A percentile compares a stretch with the other conserved stretches of the same genome.
phyloP scores from a whole-genome alignment of 2,113 vertebrate species.

The Emydocephalus ijimae region DNA sequence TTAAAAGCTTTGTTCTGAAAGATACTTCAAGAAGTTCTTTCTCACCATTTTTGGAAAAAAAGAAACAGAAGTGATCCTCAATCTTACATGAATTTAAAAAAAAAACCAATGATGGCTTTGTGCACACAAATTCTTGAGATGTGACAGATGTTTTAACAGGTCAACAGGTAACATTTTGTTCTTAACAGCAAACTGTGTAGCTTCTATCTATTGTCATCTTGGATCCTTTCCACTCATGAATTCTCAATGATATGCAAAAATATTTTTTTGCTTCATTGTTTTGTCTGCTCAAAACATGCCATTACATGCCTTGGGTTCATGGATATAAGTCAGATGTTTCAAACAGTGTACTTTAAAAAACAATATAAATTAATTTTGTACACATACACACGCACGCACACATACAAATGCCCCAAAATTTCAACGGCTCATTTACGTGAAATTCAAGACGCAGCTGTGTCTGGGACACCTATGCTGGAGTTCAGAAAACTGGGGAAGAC shows the following conservation, averaged over 20 bases:
- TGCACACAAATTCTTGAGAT: conserved; percentile 6
- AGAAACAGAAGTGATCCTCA: conserved; percentile 45
- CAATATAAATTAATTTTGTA: conserved; percentile 58
- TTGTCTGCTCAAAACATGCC: not conserved
- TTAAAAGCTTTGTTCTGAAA: conserved; percentile 49
- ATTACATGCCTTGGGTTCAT: not conserved
- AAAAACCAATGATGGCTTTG: conserved; percentile 26
- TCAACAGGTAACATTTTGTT: not conserved
- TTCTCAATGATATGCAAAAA: not conserved
- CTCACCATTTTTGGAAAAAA: conserved; percentile 21
- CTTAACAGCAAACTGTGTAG: not conserved
- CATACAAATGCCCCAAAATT: conserved; percentile 68
- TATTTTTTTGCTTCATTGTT: not conserved
- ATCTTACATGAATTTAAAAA: conserved; percentile 53
- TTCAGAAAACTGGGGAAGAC: conserved; percentile 69
- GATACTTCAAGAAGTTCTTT: conserved; percentile 47
- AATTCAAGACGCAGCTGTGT: conserved; percentile 74
- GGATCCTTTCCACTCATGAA: not conserved
- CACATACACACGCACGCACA: conserved; percentile 18
- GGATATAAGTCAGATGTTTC: conserved; percentile 37
- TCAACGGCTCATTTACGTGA: conserved; percentile 63
- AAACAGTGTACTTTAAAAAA: conserved; percentile 58
- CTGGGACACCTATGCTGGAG: conserved; percentile 68
- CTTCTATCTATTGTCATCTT: not conserved
- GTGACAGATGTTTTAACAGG: not conserved